Base-by-base conservation (phyloP, 2,113 vertebrate genomes). In the Gobio gobio region DNA sequence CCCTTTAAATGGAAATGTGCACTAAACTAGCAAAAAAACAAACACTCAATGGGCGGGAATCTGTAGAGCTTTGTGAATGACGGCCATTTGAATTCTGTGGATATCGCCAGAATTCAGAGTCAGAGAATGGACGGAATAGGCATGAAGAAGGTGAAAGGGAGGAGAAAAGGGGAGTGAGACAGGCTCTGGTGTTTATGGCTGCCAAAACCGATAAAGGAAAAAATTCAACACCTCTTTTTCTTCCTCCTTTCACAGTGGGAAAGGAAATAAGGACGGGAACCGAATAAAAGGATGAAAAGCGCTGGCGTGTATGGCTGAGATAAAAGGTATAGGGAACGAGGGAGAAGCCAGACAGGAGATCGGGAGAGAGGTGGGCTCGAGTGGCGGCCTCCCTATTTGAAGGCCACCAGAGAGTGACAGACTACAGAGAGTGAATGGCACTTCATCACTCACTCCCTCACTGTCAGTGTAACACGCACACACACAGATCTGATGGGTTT, bases 211-310 rank as follows among this genome's bases (percentile, higher is more conserved):
- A 91, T 90, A 92, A 77, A 79, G 74, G 91, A 93, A 91, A 84
- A 64, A 78, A 89, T 90, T 89, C 90, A 74, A 93, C 91, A 92
- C 90, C 90, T 63, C 58, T 45, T 93, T 61, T 85, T 59, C 61
- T 85, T 8, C 45, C 33, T 77, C 74, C 54, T 79, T 80, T 89
- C 89, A 89, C 86, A n/a, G 88, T 75, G 85, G 82, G 51, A 87
- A 89, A 85, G 81, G 89, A 90, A 91, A 93, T 36, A 76, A 82
- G 90, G 87, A 87, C 89, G 91, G 86, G 90, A 93, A 85, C 66
- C 18, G 64, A 94, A 93, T 93, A 93, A 94, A 91, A 85, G 91
- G 90, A 91, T 92, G 93, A 93, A 94, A 92, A 91, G 92, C 91
- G 12, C 90, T 88, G 90, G 92, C 90, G 93, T 94, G 92, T 93